phyloP scores from a whole-genome alignment of 92 coral and sea anemone genomes.

The Siderastrea siderea region DNA sequence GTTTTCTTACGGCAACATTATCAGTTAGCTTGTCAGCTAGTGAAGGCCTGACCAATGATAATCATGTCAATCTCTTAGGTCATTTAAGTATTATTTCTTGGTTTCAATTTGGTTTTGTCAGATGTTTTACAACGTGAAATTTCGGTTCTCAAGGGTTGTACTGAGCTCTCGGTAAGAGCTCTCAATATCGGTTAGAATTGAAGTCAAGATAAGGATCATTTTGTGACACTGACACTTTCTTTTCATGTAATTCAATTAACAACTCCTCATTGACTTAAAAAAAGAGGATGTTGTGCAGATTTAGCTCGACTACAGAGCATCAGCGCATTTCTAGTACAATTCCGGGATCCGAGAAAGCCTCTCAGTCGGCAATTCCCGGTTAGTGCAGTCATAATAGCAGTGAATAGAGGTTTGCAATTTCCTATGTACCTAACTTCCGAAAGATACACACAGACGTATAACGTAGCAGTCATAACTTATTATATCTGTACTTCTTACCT shows the following conservation, averaged over 20 bases:
- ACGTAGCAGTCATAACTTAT: not conserved
- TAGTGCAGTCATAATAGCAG: not conserved
- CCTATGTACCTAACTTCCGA: not conserved
- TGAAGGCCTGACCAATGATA: not conserved
- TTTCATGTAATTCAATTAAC: conserved; percentile 31
- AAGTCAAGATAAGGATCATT: not conserved
- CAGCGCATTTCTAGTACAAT: not conserved
- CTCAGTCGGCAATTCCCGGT: not conserved
- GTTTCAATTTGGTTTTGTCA: not conserved
- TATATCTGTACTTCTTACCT: not conserved
- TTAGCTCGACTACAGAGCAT: not conserved
- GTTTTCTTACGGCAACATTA: not conserved
- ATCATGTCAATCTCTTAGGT: not conserved
- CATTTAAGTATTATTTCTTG: not conserved
- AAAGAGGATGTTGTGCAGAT: not conserved
- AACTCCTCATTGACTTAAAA: not conserved
- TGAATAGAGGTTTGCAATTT: not conserved
- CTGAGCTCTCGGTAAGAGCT: not conserved
- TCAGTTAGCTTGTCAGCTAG: not conserved
- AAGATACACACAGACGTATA: not conserved
- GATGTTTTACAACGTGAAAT: not conserved
- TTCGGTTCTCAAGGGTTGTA: not conserved
- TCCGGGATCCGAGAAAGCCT: not conserved
- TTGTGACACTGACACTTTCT: not conserved
- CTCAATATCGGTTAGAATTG: not conserved